Evolutionary conservation across 2,797 vertebrate genomes (phyloP), one percentile per base, ranked within the genome.

Genomic region (Melanotaenia trifasciata): DNA sequence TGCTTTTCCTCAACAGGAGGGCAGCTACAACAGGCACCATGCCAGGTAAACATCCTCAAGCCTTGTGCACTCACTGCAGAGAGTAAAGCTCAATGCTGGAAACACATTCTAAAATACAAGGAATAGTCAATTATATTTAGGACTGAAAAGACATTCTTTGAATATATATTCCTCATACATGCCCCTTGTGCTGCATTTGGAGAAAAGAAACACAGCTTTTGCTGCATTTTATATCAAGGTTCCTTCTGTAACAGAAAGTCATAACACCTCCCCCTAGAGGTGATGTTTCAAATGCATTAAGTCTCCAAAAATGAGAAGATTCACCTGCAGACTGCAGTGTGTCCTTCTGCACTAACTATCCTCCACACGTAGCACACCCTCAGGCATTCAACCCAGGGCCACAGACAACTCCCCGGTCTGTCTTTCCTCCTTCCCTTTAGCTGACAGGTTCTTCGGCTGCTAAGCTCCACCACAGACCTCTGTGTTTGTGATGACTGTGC

Each of bases 31-130:
- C 90, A 93, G 93, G 93, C 93, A 93, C 87, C 90, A 90, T 93
- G 93, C 94, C 94, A 94, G 93, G 92, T 91, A 90, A 91, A 93
- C 90, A 93, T 94, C 93, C 93, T 94, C 91, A 79, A 94, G 93
- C 92, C 84, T 89, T 93, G 85, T 92, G 92, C 89, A 84, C 92
- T 94, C 90, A 66, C 91, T 90, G 91, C 89, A 88, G 87, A 93
- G 90, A 89, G 88, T 89, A 91, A 90, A 88, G 85, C 90, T 87
- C 89, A 84, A 84, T 71, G 87, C 87, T 88, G 85, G 72, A 88
- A 90, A 89, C 74, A 70, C 74, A 81, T 79, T 86, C 82, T 71
- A 87, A 89, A 89, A 90, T 84, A 91, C 86, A 81, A 84, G 67
- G 67, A 84, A 87, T 84, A 90, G 87, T 91, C 86, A 90, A 92